Conservation (phyloP, 2,113 vertebrate species). For the Spermophilus dauricus region DNA sequence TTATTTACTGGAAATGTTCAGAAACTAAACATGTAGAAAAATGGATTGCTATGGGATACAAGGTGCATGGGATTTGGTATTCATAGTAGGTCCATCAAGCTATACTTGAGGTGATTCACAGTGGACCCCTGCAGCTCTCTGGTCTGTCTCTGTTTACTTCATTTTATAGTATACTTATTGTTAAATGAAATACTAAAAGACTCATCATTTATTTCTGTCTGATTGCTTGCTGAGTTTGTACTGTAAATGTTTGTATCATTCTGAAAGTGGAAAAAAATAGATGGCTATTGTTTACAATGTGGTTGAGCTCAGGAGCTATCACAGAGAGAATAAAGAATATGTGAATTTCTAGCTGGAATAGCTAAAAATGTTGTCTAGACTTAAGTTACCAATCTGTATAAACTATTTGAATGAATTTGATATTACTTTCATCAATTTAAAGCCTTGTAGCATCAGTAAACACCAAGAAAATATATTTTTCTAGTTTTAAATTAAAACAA, state of each 20-base stretch:
- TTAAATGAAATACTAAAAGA: not conserved
- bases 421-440: conserved; percentile 9
- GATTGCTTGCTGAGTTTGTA: not conserved
- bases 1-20: not conserved
- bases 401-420: conserved; percentile 1
- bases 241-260: not conserved
- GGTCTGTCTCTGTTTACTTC: not conserved
- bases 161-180: not conserved
- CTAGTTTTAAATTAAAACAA: not conserved
- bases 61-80: no score
- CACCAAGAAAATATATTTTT: conserved; percentile 5
- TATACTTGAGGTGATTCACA: not conserved
- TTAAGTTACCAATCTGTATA: not conserved
- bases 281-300: not conserved
- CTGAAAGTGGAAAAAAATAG: not conserved
- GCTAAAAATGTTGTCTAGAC: not conserved
- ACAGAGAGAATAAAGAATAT: no score
- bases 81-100: not conserved
- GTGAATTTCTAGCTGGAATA: not conserved
- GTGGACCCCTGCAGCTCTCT: not conserved
- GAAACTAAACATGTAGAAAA: not conserved
- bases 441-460: not conserved
- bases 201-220: not conserved
- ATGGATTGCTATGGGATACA: not conserved
- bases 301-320: no score